Evolutionary conservation across 1,140 invertebrate species (phyloP).

Genomic region (Calliopsis andreniformis): DNA sequence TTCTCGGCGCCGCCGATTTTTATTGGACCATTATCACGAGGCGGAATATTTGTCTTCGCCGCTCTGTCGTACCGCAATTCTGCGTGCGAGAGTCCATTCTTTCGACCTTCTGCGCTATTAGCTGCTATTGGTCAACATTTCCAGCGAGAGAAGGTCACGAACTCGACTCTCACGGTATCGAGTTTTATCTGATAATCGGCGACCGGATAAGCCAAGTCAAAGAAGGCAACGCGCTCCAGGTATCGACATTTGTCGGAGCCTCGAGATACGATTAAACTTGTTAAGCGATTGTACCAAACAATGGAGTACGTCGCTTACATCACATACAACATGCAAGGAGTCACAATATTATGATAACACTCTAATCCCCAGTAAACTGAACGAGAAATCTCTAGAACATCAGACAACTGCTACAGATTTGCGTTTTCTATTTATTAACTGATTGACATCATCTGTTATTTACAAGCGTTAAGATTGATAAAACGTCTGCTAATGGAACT

Average conservation of each 20-base stretch:
- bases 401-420: no score
- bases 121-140: constrained; percentile 1
- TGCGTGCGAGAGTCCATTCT: not conserved
- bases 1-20: constrained; percentile 60
- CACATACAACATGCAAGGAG: no score
- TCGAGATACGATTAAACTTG: no score
- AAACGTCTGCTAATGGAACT: no score
- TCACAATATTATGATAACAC: no score
- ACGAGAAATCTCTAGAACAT: no score
- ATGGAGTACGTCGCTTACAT: no score
- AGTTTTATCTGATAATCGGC: constrained; percentile 42
- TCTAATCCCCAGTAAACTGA: no score
- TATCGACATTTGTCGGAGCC: not conserved
- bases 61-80: constrained; percentile 31
- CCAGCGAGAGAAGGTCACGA: not conserved
- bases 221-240: not conserved
- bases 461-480: no score
- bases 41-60: constrained; percentile 60
- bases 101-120: constrained; percentile 27
- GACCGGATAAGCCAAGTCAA: constrained; percentile 16
- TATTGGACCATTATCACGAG: constrained; percentile 68
- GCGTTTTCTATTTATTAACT: no score
- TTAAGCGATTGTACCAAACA: no score
- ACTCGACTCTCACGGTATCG: constrained; percentile 7
- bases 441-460: no score